phyloP scores from a whole-genome alignment of 2,113 vertebrate species.

The Anoura caudifer region DNA sequence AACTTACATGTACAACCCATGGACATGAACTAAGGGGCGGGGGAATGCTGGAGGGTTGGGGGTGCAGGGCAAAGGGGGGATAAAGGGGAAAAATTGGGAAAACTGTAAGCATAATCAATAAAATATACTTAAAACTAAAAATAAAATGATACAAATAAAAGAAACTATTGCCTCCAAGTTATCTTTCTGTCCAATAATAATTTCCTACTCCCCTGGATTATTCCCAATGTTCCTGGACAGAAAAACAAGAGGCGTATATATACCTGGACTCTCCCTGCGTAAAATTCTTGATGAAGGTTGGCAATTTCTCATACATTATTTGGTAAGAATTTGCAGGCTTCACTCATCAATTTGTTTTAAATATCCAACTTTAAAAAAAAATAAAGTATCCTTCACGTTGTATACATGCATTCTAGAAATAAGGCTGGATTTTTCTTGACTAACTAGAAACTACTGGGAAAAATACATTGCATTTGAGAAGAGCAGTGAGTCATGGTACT shows the following conservation, averaged over 20 bases:
- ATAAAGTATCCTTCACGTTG: not conserved
- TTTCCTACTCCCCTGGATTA: conserved; percentile 19
- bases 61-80: no score
- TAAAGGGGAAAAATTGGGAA: no score
- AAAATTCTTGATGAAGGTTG: not conserved
- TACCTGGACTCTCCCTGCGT: not conserved
- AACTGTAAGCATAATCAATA: no score
- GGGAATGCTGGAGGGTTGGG: no score
- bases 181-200: conserved; percentile 34
- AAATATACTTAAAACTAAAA: no score
- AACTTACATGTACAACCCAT: no score
- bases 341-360: not conserved
- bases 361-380: not conserved
- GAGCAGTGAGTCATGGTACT: not conserved
- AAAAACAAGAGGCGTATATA: not conserved
- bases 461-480: not conserved
- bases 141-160: conserved; percentile 18
- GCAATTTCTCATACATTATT: not conserved
- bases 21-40: no score
- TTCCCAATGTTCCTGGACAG: not conserved
- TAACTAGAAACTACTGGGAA: not conserved
- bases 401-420: not conserved
- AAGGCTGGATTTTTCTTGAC: not conserved
- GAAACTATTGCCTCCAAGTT: conserved; percentile 32
- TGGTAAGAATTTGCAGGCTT: not conserved